Evolutionary conservation across 2,888 invertebrate genomes (phyloP).

Genomic region (Strigamia transsilvanica): DNA sequence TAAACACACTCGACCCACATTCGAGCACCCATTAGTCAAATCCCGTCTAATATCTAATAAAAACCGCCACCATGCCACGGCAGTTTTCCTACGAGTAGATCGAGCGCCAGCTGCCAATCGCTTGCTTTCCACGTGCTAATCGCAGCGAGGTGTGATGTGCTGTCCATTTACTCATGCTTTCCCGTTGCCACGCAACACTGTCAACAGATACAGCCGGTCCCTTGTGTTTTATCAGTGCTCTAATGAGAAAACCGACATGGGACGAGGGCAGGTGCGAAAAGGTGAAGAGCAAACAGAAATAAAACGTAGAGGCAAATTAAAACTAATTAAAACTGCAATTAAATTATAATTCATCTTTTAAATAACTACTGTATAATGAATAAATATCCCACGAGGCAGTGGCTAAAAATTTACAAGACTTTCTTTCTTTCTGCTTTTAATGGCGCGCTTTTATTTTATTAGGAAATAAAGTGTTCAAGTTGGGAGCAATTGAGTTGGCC

Average conservation of each 20-base stretch:
- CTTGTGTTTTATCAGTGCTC: slow-evolving; percentile 27
- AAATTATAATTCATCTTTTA: neutral
- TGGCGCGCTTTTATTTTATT: slow-evolving; percentile 16
- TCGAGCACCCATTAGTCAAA: slow-evolving; percentile 10
- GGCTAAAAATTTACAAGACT: neutral
- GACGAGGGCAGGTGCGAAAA: slow-evolving; percentile 24
- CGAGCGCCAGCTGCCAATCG: slow-evolving; percentile 12
- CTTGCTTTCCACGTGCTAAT: neutral
- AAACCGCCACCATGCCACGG: neutral
- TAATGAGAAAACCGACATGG: slow-evolving; percentile 39
- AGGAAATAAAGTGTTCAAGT: slow-evolving; percentile 24
- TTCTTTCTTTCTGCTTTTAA: neutral
- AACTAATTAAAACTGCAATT: neutral
- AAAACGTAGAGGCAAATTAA: neutral
- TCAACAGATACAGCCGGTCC: slow-evolving; percentile 11
- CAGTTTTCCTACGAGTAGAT: neutral
- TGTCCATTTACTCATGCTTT: slow-evolving; percentile 11
- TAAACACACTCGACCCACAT: neutral
- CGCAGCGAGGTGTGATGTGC: neutral
- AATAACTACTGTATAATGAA: neutral
- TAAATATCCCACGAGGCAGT: too few species aligned
- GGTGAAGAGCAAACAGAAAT: neutral
- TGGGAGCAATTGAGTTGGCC: slow-evolving; percentile 41
- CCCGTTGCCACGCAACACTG: neutral
- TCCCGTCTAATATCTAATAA: neutral